A percentile compares a stretch with the other conserved stretches of the same genome.
These are phyloP conservation scores for Limnothrissa miodon DNA, from an alignment of 2,113 vertebrate species.

Conservation along the genomic window DNA sequence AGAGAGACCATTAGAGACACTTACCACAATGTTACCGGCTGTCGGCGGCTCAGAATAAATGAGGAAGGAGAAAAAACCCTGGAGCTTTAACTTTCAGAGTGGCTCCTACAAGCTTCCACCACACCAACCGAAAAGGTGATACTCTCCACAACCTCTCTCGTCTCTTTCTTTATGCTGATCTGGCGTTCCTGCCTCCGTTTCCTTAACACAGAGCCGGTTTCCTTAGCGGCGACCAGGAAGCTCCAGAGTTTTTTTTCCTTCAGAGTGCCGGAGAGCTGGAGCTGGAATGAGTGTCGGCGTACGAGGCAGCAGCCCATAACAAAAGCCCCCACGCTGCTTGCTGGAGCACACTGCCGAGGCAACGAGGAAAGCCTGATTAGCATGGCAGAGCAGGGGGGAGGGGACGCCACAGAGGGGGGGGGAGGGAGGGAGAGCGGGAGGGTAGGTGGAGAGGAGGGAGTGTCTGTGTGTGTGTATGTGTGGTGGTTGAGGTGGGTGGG, in stretches of 20 bases:
- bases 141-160: neutral
- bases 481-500: neutral
- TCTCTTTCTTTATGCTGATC: neutral
- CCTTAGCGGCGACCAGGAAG: neutral
- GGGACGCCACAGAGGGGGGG: constrained; percentile 37
- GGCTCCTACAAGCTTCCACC: neutral
- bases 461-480: constrained; percentile 56
- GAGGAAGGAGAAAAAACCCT: neutral
- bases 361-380: constrained; percentile 70
- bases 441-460: constrained; percentile 53
- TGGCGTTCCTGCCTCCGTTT: neutral
- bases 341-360: constrained; percentile 55
- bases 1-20: neutral
- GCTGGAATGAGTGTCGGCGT: neutral
- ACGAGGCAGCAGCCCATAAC: constrained; percentile 61
- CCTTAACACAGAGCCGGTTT: neutral
- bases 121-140: neutral
- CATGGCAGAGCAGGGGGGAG: constrained; percentile 60
- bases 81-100: constrained; percentile 3
- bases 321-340: constrained; percentile 72
- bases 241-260: neutral
- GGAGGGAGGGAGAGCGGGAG: constrained; percentile 42
- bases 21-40: neutral
- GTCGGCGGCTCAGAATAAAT: constrained; percentile 6
- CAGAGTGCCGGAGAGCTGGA: neutral